Evolutionary conservation across 2,113 vertebrate genomes (phyloP), one percentile per base, ranked within the genome.

Genomic region (Heliornis fulica): DNA sequence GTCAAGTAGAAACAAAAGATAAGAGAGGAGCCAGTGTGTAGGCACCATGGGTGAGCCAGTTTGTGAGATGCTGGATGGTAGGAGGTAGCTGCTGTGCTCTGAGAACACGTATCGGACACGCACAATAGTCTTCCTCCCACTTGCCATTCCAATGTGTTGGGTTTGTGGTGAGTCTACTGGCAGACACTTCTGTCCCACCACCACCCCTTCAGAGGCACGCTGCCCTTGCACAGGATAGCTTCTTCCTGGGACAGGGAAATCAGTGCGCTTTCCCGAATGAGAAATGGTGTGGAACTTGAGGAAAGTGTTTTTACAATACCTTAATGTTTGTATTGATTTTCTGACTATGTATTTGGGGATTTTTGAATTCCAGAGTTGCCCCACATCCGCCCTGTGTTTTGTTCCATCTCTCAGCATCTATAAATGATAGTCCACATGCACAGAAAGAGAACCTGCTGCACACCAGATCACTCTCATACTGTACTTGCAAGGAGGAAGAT

Each of bases 231-330:
- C 41, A 87, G 72, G 54, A 16, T 13, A 26, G 38, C 56, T 61
- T 83, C 32, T 72, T 36, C 38, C 64, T 45, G 59, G 18, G 50
- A 31, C 65, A 61, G 13, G 82, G 43, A 84, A 87, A 91, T 87
- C 65, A 6, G 53, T 87, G 34, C 1, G 2, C 64, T 89, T 82
- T 70, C 78, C 61, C 22, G 7, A 86, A 82, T 87, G 70, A 79
- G 32, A 87, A 94, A 74, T 29, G 23, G 43, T 36, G 36, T 71
- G 59, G 86, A 86, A 78, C 18, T 43, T 89, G 78, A 78, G 77
- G 65, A 48, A 96, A 75, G 84, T 69, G 79, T 91, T 93, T 91
- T 91, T 82, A 45, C 92, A 84, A 40, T 46, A 84, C 31, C 83
- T 87, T 56, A 53, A 89, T 71, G 69, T 75, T 85, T 34, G 2